Conservation (phyloP, 2,797 vertebrate genomes). For the Lepus oiostolus region DNA sequence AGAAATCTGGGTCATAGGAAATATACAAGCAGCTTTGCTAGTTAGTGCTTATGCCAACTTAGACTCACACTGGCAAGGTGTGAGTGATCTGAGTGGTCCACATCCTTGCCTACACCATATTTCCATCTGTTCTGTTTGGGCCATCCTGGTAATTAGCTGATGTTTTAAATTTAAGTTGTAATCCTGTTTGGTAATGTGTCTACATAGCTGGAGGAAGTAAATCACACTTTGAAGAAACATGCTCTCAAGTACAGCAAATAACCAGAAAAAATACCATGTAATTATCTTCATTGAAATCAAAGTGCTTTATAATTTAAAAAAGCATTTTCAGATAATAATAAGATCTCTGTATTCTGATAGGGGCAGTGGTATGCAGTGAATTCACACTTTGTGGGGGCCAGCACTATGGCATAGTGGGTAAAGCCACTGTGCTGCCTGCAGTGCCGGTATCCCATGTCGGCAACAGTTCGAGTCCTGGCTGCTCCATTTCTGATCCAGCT, state of each 20-base stretch:
- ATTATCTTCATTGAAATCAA: not conserved
- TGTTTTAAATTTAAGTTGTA: not conserved
- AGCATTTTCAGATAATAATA: not conserved
- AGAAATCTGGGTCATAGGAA: not conserved
- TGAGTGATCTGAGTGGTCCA: not conserved
- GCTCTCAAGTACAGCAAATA: slow-evolving; percentile 1
- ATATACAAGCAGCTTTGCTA: not conserved
- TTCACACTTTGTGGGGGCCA: not conserved
- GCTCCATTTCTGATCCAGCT: no score
- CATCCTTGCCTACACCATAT: not conserved
- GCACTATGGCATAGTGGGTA: no score
- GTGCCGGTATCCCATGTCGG: no score
- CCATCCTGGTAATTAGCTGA: not conserved
- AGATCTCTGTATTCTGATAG: not conserved
- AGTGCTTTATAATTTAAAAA: slow-evolving; percentile 9
- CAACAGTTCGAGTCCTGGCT: no score
- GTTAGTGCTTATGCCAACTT: not conserved
- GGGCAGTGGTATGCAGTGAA: not conserved
- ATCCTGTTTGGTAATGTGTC: not conserved
- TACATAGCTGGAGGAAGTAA: not conserved
- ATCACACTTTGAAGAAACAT: not conserved
- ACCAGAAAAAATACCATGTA: not conserved
- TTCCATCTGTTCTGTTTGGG: not conserved
- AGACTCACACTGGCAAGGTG: not conserved
- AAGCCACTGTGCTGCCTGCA: no score